A percentile compares a stretch with the other conserved stretches of the same genome.
These are phyloP conservation scores for Telmatherina bonti DNA, from an alignment of 2,797 vertebrate genomes.

Conservation along the genomic window DNA sequence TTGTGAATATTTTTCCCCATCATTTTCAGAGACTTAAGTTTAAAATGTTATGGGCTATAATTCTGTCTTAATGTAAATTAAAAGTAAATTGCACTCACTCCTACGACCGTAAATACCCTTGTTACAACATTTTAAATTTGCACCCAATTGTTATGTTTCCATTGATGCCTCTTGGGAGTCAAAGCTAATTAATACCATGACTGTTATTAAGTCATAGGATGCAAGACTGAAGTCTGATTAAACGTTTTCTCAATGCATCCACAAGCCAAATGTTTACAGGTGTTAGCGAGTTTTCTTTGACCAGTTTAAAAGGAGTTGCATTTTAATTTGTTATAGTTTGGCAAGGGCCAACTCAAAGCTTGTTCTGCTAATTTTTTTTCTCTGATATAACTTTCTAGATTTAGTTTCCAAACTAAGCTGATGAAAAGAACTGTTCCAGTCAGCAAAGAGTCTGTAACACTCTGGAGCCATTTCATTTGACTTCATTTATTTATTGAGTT, in stretches of 20 bases:
- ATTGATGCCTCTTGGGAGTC: not conserved
- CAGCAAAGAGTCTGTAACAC: not conserved
- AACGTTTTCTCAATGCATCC: not conserved
- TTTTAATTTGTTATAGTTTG: not conserved
- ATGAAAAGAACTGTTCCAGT: not conserved
- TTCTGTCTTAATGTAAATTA: not conserved
- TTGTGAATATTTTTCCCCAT: not conserved
- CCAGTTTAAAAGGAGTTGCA: not conserved
- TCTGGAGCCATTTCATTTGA: not conserved
- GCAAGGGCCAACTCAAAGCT: not conserved
- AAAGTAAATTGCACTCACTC: not conserved
- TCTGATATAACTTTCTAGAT: not conserved
- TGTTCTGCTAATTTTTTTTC: not conserved
- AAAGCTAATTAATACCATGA: not conserved
- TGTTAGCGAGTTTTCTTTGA: not conserved
- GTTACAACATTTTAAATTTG: not conserved
- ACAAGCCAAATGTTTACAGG: not conserved
- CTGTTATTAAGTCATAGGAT: not conserved
- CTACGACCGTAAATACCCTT: not conserved
- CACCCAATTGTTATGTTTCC: not conserved
- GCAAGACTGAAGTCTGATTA: not conserved
- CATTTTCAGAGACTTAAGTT: not conserved
- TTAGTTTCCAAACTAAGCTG: not conserved
- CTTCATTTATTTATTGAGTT: not conserved
- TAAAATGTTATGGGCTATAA: not conserved